These are phyloP conservation scores for Xerus rutilus DNA, from an alignment of 2,797 vertebrate genomes.

Conservation along the genomic window DNA sequence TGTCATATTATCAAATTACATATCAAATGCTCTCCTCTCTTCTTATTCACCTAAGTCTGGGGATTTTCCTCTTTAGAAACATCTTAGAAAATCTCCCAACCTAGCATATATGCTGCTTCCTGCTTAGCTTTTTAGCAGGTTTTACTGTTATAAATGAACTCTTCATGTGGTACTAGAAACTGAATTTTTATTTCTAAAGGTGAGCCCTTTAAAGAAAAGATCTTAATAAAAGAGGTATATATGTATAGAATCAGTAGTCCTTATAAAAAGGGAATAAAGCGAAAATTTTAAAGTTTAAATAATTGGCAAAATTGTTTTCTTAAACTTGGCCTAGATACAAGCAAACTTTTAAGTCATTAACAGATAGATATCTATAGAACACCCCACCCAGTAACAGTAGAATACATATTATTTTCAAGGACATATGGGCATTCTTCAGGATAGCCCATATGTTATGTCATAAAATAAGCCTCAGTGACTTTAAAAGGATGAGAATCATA, in stretches of 20 bases:
- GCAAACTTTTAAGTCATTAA: constrained; percentile 21
- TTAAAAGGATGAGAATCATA: constrained; percentile 30
- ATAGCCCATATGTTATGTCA: neutral
- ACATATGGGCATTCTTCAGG: neutral
- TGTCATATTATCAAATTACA: constrained; percentile 78
- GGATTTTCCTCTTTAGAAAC: constrained; percentile 63
- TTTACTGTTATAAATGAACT: constrained; percentile 42
- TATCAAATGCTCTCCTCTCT: constrained; percentile 55
- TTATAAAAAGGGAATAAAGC: constrained; percentile 33
- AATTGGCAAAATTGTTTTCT: neutral
- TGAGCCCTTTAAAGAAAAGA: neutral
- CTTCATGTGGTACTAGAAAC: constrained; percentile 23
- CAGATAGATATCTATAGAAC: neutral
- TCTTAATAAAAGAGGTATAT: neutral
- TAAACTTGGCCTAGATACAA: neutral
- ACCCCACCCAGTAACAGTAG: neutral
- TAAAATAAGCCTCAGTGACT: constrained; percentile 38
- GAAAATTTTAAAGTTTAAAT: constrained; percentile 34
- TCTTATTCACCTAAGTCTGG: constrained; percentile 58
- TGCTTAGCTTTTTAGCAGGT: constrained; percentile 29
- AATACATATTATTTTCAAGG: constrained; percentile 17
- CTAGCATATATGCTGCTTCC: neutral
- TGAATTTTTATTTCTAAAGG: constrained; percentile 47
- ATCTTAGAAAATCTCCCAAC: constrained; percentile 56
- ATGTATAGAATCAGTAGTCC: neutral